phyloP scores from a whole-genome alignment of 1,140 invertebrate genomes.

The Thrips palmi region DNA sequence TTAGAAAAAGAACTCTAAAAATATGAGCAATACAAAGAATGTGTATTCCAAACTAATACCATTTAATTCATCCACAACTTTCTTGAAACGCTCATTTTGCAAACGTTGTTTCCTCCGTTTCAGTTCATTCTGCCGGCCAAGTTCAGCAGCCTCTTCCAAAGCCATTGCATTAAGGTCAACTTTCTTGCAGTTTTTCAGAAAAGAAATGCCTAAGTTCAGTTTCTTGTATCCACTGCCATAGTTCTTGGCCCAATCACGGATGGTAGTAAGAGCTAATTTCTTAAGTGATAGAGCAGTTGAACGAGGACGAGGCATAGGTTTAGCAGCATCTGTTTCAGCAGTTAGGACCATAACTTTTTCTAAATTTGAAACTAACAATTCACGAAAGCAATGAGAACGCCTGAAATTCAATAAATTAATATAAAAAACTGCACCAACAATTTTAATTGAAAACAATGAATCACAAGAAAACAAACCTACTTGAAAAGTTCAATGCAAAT shows the following conservation, averaged over 20 bases:
- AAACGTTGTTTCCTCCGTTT: conserved; percentile 9
- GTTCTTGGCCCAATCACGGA: conserved; percentile 30
- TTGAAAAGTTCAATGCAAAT: conserved; percentile 33
- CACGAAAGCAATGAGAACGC: conserved; percentile 32
- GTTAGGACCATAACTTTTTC: conserved; percentile 28
- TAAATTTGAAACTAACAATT: conserved; percentile 28
- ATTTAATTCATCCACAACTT: conserved; percentile 15
- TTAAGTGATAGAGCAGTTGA: conserved; percentile 27
- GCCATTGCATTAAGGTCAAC: conserved; percentile 21
- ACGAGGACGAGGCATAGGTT: conserved; percentile 30
- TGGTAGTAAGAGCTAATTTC: conserved; percentile 22
- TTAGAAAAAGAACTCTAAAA: neutral
- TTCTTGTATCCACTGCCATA: conserved; percentile 30
- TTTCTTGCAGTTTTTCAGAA: conserved; percentile 29
- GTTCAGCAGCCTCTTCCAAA: conserved; percentile 14
- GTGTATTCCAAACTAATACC: too few relatives aligned
- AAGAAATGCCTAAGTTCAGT: conserved; percentile 28
- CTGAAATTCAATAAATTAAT: too few relatives aligned
- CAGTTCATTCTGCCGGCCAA: conserved; percentile 7
- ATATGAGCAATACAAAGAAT: neutral
- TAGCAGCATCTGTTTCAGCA: conserved; percentile 24
- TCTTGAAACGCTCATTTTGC: conserved; percentile 15
- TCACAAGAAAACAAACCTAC: too few relatives aligned
- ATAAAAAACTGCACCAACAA: conserved; percentile 7
- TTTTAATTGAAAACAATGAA: conserved; percentile 9